Evolutionary conservation across 1,140 invertebrate genomes (phyloP).

Genomic region (Trichonephila clavipes): DNA sequence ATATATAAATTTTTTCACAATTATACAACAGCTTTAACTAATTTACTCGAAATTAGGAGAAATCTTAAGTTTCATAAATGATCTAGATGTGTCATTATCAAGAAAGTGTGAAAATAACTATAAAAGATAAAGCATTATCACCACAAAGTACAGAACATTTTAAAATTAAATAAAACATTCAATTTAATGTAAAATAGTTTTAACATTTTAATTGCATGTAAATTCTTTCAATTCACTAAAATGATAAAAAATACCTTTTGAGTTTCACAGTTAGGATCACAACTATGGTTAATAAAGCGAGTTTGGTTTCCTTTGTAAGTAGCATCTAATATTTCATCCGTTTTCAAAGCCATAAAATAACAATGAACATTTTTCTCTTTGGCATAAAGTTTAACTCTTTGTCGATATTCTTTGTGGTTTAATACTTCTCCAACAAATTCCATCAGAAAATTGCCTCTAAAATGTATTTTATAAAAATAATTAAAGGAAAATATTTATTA

Average conservation of each 20-base stretch:
- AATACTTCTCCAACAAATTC: slow-evolving; percentile 99
- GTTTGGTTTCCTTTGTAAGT: slow-evolving; percentile 95
- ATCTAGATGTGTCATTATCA: too few relatives aligned
- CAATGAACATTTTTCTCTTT: slow-evolving; percentile 94
- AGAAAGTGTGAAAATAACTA: too few relatives aligned
- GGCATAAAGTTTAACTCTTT: slow-evolving; percentile 93
- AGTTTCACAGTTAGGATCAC: slow-evolving; percentile 98
- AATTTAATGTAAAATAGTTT: too few relatives aligned
- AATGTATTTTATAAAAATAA: neutral
- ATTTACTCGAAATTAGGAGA: too few relatives aligned
- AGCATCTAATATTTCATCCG: slow-evolving; percentile 97
- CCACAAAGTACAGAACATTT: too few relatives aligned
- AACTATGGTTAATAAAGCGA: slow-evolving; percentile 98
- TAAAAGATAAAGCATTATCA: too few relatives aligned
- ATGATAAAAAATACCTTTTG: slow-evolving; percentile 87
- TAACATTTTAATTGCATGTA: too few relatives aligned
- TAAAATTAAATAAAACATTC: too few relatives aligned
- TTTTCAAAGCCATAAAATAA: slow-evolving; percentile 99
- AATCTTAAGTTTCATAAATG: too few relatives aligned
- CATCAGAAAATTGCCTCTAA: slow-evolving; percentile 95
- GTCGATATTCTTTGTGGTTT: slow-evolving; percentile 93
- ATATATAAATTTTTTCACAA: too few relatives aligned
- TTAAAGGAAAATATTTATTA: neutral
- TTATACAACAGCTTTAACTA: too few relatives aligned
- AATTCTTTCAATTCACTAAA: neutral